Evolutionary conservation across 53 echinoderm and acorn worm genomes (phyloP).

Genomic region (Hippasteria phrygiana): DNA sequence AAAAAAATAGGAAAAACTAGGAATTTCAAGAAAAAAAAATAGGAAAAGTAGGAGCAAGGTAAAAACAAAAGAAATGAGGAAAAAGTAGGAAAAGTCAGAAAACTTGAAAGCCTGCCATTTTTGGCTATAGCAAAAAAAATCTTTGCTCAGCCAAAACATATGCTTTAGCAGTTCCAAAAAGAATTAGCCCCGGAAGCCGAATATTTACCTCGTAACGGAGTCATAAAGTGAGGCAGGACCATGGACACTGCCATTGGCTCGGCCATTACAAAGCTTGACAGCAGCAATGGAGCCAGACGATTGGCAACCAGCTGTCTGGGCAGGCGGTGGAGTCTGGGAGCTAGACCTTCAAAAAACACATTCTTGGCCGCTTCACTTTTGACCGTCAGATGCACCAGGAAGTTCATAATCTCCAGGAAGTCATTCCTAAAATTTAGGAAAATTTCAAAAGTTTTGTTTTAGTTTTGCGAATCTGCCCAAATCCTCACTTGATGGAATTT

Average conservation of each 20-base stretch:
- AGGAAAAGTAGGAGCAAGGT: too few relatives aligned
- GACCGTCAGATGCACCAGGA: conserved; percentile 89
- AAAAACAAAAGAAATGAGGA: too few relatives aligned
- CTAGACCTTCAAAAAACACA: conserved; percentile 93
- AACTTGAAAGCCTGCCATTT: too few relatives aligned
- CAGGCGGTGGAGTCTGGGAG: conserved; percentile 80
- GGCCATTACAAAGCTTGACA: conserved; percentile 94
- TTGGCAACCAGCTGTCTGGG: conserved; percentile 86
- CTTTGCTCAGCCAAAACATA: too few relatives aligned
- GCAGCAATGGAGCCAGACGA: conserved; percentile 79
- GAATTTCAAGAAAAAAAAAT: too few relatives aligned
- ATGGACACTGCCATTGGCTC: conserved; percentile 83
- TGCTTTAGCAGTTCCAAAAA: too few relatives aligned
- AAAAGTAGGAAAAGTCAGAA: too few relatives aligned
- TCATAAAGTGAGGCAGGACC: conserved; percentile 89
- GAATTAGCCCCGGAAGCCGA: too few relatives aligned
- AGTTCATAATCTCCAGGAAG: conserved; percentile 95
- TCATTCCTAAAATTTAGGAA: conserved; percentile 74
- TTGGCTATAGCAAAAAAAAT: too few relatives aligned
- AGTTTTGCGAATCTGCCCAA: too few relatives aligned
- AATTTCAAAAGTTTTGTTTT: background rate
- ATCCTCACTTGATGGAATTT: too few relatives aligned
- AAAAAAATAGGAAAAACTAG: too few relatives aligned
- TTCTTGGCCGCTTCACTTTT: conserved; percentile 93
- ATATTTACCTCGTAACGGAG: conserved; percentile 83